Base-by-base conservation (phyloP, 2,888 invertebrate genomes). In the Ophioninae sp. region DNA sequence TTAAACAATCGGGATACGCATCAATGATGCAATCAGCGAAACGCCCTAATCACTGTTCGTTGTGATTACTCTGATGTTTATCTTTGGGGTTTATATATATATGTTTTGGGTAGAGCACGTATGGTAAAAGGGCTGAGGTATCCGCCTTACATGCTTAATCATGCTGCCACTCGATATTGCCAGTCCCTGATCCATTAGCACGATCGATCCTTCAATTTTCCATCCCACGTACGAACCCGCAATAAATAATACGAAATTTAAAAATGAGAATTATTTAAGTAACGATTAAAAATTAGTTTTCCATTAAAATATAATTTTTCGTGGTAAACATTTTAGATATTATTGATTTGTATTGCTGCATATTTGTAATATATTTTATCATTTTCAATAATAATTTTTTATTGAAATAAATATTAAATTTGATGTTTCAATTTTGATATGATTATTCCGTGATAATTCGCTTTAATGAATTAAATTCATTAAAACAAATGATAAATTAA, bases 1-100 rank as follows among this genome's bases (percentile, higher is more conserved):
- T 83, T 83, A 83, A 81, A 69, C 81, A 69, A 81, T 83, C 78
- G 74, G 69, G 69, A 70, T 83, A 64, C 76, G 83, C 80, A 83
- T 83, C 77, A 74, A 83, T 81, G 83, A 83, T 81, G 80, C 83
- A 83, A 83, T 83, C 83, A 83, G 83, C 41, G 59, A 74, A 83
- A 81, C 83, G 69, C 69, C 68, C 73, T 74, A 83, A 83, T 81
- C 74, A 80, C 74, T 65, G 78, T 64, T 81, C 61, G 78, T 74
- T 70, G 70, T 44, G 64, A 65, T 78, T 73, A 67, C 79, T 57
- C 41, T 41, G 62, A 73, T 76, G 79, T 80, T 79, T 83, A 76
- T 80, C 75, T 72, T 50, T 41, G n/a, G 23, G 39, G n/a, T 30
- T 30, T 30, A 30, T 30, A 30, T 50, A 50, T 50, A 50, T 50